A percentile compares a stretch with the other conserved stretches of the same genome.
These are phyloP conservation scores for Hybognathus amarus DNA, from an alignment of 2,797 vertebrate species.

Conservation along the genomic window DNA sequence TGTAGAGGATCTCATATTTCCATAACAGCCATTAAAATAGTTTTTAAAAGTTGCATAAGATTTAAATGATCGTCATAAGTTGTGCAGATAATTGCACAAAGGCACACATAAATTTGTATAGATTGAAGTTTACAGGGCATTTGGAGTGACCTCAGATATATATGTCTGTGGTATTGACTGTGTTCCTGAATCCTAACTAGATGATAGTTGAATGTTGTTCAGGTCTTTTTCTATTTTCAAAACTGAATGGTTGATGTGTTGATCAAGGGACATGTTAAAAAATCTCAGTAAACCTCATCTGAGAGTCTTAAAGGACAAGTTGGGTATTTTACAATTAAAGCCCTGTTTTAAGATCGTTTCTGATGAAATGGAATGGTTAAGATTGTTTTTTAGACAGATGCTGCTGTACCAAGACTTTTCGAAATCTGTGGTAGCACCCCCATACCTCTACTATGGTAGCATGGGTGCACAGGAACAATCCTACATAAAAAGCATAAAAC, in stretches of 20 bases:
- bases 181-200: neutral
- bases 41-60: conserved; percentile 10
- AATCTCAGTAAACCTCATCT: neutral
- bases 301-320: conserved; percentile 21
- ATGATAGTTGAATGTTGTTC: neutral
- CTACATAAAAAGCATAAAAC: too few relatives aligned
- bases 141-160: neutral
- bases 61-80: neutral
- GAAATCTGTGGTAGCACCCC: too few relatives aligned
- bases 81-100: conserved; percentile 8
- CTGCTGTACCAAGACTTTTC: too few relatives aligned
- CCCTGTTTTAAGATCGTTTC: too few relatives aligned
- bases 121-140: neutral
- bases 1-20: neutral
- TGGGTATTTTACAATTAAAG: too few relatives aligned
- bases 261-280: conserved; percentile 16
- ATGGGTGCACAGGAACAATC: too few relatives aligned
- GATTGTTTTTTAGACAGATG: too few relatives aligned
- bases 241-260: neutral
- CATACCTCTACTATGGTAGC: too few relatives aligned
- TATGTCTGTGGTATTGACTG: neutral
- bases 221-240: too few relatives aligned
- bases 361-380: too few relatives aligned
- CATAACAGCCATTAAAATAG: conserved; percentile 19
- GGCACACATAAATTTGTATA: neutral